Conservation (phyloP, 2,888 invertebrate species). For the Pegoplata infirma region DNA sequence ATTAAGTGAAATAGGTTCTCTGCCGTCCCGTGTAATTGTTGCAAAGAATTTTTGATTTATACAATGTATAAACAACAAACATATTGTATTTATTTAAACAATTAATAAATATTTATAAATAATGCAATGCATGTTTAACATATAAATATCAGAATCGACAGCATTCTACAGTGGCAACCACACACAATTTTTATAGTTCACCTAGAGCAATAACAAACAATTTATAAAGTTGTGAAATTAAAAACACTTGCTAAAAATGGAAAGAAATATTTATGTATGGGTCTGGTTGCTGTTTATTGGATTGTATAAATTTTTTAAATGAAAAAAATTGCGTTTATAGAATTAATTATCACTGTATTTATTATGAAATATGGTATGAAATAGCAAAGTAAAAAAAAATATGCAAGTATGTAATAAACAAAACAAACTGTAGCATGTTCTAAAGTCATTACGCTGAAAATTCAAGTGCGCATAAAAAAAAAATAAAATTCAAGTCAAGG, state of each 20-base stretch:
- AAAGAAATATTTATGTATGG: conserved; percentile 1
- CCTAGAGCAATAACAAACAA: neutral
- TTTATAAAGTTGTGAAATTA: neutral
- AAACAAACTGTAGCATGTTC: conserved; percentile 47
- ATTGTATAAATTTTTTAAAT: conserved; percentile 22
- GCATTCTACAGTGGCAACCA: neutral
- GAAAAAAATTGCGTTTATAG: conserved; percentile 3
- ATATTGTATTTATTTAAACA: too few relatives aligned
- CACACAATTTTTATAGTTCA: neutral
- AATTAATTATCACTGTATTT: conserved; percentile 24
- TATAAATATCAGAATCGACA: neutral
- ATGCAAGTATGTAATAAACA: too few relatives aligned
- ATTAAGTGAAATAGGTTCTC: too few relatives aligned
- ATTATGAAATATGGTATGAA: conserved; percentile 12
- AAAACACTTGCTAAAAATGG: conserved; percentile 2
- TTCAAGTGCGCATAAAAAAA: conserved; percentile 49
- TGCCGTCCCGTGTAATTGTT: too few relatives aligned
- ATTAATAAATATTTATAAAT: neutral
- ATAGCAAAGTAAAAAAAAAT: neutral
- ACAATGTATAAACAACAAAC: too few relatives aligned
- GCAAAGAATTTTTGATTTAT: too few relatives aligned
- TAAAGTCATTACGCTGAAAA: conserved; percentile 45
- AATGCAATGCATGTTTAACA: neutral
- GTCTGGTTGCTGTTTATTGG: neutral
- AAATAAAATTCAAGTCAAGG: conserved; percentile 50